Conservation (phyloP, 2,888 invertebrate species). For the Volucella zonaria region DNA sequence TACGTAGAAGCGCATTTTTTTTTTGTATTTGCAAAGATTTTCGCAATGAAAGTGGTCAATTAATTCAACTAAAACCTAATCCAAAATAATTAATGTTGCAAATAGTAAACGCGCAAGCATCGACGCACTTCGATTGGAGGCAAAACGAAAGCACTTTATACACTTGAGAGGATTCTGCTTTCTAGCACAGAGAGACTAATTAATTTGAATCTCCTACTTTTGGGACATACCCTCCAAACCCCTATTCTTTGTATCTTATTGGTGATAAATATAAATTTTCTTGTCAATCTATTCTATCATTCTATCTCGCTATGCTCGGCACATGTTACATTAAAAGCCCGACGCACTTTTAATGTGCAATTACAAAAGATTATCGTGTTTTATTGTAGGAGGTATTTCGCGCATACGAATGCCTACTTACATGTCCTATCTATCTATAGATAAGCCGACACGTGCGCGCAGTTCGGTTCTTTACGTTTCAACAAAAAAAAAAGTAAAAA, state of each 20-base stretch:
- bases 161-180: slow-evolving; percentile 68
- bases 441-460: background rate
- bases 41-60: slow-evolving; percentile 58
- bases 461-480: background rate
- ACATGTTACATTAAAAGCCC: slow-evolving; percentile 40
- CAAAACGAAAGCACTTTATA: slow-evolving; percentile 8
- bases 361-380: slow-evolving; percentile 55
- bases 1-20: slow-evolving; percentile 6
- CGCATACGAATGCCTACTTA: slow-evolving; percentile 22
- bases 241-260: slow-evolving; percentile 29
- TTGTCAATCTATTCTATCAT: slow-evolving; percentile 16
- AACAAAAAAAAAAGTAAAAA: background rate
- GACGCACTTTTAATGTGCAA: slow-evolving; percentile 40
- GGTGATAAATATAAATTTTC: slow-evolving; percentile 59
- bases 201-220: slow-evolving; percentile 44
- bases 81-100: slow-evolving; percentile 60
- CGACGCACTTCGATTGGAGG: slow-evolving; percentile 10
- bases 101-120: slow-evolving; percentile 32
- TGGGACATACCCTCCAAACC: slow-evolving; percentile 16
- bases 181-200: slow-evolving; percentile 31
- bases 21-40: slow-evolving; percentile 17
- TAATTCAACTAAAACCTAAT: slow-evolving; percentile 56
- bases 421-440: background rate
- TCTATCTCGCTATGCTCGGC: slow-evolving; percentile 34
- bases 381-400: slow-evolving; percentile 42